Evolutionary conservation across 2,888 invertebrate species (phyloP).

Genomic region (Sycophila texana): DNA sequence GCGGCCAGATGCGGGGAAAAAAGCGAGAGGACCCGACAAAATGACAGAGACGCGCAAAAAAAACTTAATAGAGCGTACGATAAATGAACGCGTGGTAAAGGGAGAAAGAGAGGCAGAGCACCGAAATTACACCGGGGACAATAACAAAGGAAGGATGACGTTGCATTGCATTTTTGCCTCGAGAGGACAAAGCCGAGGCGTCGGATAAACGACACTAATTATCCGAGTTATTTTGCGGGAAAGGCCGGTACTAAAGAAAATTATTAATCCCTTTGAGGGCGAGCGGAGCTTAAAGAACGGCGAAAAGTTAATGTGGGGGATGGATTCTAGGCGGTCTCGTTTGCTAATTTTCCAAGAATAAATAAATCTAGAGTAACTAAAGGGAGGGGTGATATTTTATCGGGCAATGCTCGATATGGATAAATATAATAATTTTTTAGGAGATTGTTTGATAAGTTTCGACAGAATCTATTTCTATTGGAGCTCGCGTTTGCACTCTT

Average conservation of each 20-base stretch:
- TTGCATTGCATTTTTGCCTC: neutral
- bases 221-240: slow-evolving; percentile 18
- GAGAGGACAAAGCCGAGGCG: neutral
- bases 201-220: slow-evolving; percentile 25
- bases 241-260: neutral
- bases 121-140: neutral
- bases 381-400: too few relatives aligned
- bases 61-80: slow-evolving; percentile 8
- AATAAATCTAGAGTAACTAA: too few relatives aligned
- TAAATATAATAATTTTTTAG: too few relatives aligned
- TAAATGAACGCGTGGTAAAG: slow-evolving; percentile 8
- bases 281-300: neutral
- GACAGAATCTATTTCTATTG: too few relatives aligned
- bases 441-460: too few relatives aligned
- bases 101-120: neutral
- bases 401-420: too few relatives aligned
- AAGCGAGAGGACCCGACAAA: neutral
- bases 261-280: neutral
- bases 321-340: too few relatives aligned
- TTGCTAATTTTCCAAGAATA: too few relatives aligned
- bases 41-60: neutral
- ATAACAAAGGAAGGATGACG: neutral
- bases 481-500: too few relatives aligned
- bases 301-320: neutral
- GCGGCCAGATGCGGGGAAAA: neutral